Percentiles rank a stretch among this genome's conserved stretches.
Evolutionary conservation across 2,113 vertebrate genomes (phyloP).

Genomic region (Tichodroma muraria): DNA sequence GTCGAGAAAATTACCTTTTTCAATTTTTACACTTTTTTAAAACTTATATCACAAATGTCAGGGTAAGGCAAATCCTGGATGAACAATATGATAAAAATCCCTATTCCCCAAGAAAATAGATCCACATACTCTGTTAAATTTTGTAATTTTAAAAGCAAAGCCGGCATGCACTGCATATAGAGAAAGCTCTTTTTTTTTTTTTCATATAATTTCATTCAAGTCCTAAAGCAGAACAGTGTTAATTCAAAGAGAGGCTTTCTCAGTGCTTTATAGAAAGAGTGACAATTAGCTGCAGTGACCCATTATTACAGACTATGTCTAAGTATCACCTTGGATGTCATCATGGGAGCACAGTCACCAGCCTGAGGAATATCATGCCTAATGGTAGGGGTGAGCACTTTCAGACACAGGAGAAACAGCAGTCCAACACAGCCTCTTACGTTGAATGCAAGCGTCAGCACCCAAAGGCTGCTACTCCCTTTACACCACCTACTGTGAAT

Average conservation of each 20-base stretch:
- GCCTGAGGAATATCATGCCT: constrained; percentile 3
- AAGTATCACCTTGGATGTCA: constrained; percentile 28
- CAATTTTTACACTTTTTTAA: constrained; percentile 36
- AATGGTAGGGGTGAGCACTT: background rate
- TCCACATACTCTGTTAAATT: constrained; percentile 67
- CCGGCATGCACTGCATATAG: constrained; percentile 68
- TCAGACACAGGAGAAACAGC: background rate
- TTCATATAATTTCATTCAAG: constrained; percentile 24
- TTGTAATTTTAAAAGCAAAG: constrained; percentile 72
- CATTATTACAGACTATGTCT: constrained; percentile 25
- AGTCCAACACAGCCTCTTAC: background rate
- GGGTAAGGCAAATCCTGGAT: constrained; percentile 76
- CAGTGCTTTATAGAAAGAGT: constrained; percentile 60
- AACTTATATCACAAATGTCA: constrained; percentile 74
- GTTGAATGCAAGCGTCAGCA: constrained; percentile 4
- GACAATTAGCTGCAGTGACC: constrained; percentile 59
- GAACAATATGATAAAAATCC: constrained; percentile 68
- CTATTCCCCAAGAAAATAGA: constrained; percentile 74
- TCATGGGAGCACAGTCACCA: constrained; percentile 36
- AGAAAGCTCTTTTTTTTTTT: constrained; percentile 33
- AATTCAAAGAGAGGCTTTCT: constrained; percentile 69
- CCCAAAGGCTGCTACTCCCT: background rate
- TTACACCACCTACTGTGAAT: background rate
- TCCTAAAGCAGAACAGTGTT: constrained; percentile 66
- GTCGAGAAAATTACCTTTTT: constrained; percentile 70